Percentiles rank a stretch among this genome's conserved stretches.
Conservation (phyloP, 1,140 invertebrate genomes). For the Drosophila ercepeae region DNA sequence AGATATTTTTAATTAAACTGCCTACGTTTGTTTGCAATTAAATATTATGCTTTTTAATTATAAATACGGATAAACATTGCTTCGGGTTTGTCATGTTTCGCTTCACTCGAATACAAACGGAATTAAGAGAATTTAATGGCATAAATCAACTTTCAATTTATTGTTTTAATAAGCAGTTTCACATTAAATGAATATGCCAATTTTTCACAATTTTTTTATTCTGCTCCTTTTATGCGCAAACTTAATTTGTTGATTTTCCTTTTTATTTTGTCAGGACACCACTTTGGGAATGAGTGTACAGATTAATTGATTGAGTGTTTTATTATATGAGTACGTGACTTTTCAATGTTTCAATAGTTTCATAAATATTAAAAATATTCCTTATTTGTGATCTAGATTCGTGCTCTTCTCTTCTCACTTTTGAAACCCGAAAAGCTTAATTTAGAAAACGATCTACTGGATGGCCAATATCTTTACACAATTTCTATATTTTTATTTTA, state of each 20-base stretch:
- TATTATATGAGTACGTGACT: conserved; percentile 46
- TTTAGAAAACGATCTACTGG: background rate
- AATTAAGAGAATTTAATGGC: background rate
- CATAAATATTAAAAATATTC: conserved; percentile 17
- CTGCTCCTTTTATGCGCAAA: conserved; percentile 11
- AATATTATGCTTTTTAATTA: conserved; percentile 44
- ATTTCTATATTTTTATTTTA: conserved; percentile 2
- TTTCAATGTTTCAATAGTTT: conserved; percentile 18
- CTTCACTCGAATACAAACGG: background rate
- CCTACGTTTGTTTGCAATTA: conserved; percentile 31
- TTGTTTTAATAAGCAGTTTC: conserved; percentile 45
- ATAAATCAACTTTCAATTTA: conserved; percentile 37
- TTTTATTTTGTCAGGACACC: conserved; percentile 23
- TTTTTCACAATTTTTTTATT: conserved; percentile 24
- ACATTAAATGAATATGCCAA: conserved; percentile 32
- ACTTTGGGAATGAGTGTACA: conserved; percentile 10
- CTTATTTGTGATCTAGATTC: background rate
- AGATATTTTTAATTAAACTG: conserved; percentile 57
- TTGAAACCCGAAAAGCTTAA: background rate
- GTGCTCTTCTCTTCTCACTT: conserved; percentile 3
- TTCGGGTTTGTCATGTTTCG: conserved; percentile 1
- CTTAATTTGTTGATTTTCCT: conserved; percentile 24
- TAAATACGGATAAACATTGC: conserved; percentile 38
- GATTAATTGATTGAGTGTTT: conserved; percentile 41
- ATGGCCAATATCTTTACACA: background rate